These are phyloP conservation scores for Sinopyrophorus schimmeli DNA, from an alignment of 2,888 invertebrate species.

Conservation along the genomic window DNA sequence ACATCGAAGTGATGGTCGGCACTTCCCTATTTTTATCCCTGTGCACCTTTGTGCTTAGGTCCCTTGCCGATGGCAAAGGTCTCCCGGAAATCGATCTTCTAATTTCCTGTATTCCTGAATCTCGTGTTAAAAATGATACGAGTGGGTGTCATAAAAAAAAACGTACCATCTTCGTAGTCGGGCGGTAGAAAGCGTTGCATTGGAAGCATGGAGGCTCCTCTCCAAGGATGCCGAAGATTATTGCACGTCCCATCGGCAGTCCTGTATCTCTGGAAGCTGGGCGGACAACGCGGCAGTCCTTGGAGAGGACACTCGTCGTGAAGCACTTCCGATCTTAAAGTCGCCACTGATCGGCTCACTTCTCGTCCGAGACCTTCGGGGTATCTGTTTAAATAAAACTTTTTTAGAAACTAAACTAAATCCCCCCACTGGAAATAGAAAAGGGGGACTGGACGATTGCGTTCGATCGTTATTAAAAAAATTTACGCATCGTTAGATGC, in stretches of 20 bases:
- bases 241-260: conserved; percentile 90
- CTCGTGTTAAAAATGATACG: too few relatives aligned
- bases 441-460: too few relatives aligned
- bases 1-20: conserved; percentile 72
- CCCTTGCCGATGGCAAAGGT: conserved; percentile 73
- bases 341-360: conserved; percentile 45
- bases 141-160: not conserved
- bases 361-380: conserved; percentile 35
- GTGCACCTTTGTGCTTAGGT: conserved; percentile 72
- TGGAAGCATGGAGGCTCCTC: conserved; percentile 82
- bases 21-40: conserved; percentile 66
- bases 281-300: conserved; percentile 69
- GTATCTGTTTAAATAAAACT: conserved; percentile 29
- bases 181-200: conserved; percentile 81
- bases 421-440: conserved; percentile 3
- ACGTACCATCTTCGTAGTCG: conserved; percentile 75
- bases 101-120: conserved; percentile 57
- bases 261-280: conserved; percentile 73
- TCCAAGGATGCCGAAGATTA: conserved; percentile 73
- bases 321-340: conserved; percentile 58
- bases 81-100: conserved; percentile 63
- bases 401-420: too few relatives aligned
- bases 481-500: too few relatives aligned
- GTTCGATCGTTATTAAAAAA: too few relatives aligned
- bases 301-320: conserved; percentile 69